phyloP scores from a whole-genome alignment of 2,113 vertebrate species.

The Formicarius rufipectus region DNA sequence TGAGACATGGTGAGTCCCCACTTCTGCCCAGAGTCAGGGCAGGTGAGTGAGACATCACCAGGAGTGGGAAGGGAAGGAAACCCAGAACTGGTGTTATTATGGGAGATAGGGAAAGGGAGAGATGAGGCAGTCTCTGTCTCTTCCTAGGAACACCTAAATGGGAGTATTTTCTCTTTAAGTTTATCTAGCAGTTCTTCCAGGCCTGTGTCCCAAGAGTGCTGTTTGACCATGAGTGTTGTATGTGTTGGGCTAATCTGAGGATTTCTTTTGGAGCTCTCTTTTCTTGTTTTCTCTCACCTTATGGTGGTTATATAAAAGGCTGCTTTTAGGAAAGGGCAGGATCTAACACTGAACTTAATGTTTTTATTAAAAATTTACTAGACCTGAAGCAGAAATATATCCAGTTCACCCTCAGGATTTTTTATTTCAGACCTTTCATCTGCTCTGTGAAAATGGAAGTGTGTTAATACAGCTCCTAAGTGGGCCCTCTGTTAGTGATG shows the following conservation, averaged over 20 bases:
- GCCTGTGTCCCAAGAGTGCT: neutral
- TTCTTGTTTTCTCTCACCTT: neutral
- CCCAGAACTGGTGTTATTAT: neutral
- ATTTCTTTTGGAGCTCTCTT: neutral
- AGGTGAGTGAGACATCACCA: accelerated
- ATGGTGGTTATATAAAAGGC: neutral
- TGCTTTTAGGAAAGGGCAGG: neutral
- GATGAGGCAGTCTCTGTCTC: neutral
- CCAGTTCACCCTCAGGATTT: neutral
- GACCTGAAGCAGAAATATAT: neutral
- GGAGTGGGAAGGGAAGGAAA: neutral
- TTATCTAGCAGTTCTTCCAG: neutral
- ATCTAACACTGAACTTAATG: neutral
- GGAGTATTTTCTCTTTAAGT: neutral
- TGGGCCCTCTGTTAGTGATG: neutral
- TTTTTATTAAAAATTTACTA: neutral
- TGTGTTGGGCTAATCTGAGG: neutral
- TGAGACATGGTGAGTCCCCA: neutral
- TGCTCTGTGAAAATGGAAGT: neutral
- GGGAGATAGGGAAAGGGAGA: neutral
- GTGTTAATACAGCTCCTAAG: neutral
- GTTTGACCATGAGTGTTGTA: neutral
- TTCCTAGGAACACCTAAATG: neutral
- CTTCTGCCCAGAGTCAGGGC: neutral
- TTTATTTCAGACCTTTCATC: neutral